Conservation (phyloP, 2,113 vertebrate genomes). For the Ia io region DNA sequence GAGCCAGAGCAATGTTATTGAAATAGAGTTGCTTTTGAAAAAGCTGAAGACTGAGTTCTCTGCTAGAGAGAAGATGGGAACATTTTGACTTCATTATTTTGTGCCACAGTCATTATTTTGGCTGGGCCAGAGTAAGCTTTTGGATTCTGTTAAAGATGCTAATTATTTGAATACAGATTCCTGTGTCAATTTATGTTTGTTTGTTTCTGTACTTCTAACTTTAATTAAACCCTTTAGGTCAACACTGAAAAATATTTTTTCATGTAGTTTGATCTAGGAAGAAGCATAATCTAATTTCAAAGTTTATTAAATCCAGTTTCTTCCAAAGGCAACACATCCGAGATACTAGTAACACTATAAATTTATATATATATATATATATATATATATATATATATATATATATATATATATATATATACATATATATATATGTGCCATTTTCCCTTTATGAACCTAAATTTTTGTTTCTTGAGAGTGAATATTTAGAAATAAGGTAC, state of each 20-base stretch:
- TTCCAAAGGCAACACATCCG: not conserved
- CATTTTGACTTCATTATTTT: not conserved
- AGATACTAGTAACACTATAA: not conserved
- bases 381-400: no score
- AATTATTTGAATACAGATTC: slow-evolving; percentile 20
- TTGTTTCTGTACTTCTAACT: slow-evolving; percentile 9
- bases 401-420: no score
- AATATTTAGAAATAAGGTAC: not conserved
- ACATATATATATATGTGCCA: not conserved
- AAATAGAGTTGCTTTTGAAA: not conserved
- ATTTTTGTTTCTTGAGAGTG: not conserved
- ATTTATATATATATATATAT: no score
- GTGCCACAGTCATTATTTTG: not conserved
- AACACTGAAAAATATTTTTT: not conserved
- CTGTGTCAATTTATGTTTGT: not conserved
- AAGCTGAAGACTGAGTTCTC: not conserved
- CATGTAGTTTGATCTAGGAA: not conserved
- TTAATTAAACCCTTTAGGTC: slow-evolving; percentile 6
- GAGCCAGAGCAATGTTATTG: not conserved
- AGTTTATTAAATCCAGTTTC: slow-evolving; percentile 11
- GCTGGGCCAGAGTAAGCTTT: not conserved
- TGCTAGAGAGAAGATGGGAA: not conserved
- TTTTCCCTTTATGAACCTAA: not conserved
- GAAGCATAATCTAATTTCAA: not conserved
- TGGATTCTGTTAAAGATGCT: not conserved